A percentile compares a stretch with the other conserved stretches of the same genome.
Evolutionary conservation across 2,888 invertebrate genomes (phyloP).

Genomic region (Ommatoiulus sabulosus): DNA sequence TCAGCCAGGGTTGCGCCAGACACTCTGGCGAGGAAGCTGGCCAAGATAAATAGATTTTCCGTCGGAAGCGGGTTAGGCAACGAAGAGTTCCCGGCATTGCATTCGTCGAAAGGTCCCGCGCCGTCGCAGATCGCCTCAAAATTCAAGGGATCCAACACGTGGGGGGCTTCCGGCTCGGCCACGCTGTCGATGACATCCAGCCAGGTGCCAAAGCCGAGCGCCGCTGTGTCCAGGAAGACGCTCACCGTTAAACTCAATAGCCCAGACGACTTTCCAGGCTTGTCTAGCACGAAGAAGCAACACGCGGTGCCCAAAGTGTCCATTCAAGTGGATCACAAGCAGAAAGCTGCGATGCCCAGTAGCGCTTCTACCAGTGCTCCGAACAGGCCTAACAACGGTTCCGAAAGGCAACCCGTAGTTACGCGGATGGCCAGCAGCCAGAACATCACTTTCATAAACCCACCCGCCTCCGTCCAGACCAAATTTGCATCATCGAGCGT

Average conservation of each 20-base stretch:
- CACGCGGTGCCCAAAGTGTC: constrained; percentile 51
- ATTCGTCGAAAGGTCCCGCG: background rate
- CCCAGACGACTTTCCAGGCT: constrained; percentile 64
- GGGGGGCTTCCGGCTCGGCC: constrained; percentile 47
- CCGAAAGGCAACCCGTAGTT: constrained; percentile 58
- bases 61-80: constrained; percentile 61
- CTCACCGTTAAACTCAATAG: constrained; percentile 57
- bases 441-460: constrained; percentile 59
- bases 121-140: background rate
- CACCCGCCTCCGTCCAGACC: constrained; percentile 21
- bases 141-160: background rate
- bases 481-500: background rate
- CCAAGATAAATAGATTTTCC: constrained; percentile 65
- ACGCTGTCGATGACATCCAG: constrained; percentile 47
- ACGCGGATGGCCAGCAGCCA: constrained; percentile 58
- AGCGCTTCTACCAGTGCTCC: background rate
- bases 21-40: constrained; percentile 66
- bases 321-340: constrained; percentile 60
- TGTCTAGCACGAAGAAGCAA: background rate
- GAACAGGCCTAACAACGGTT: background rate
- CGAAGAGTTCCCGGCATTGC: constrained; percentile 62
- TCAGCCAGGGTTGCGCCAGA: constrained; percentile 10
- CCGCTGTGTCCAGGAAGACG: constrained; percentile 48
- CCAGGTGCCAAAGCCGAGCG: background rate
- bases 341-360: constrained; percentile 62